phyloP scores from a whole-genome alignment of 30 jellyfish, hydroid and myxozoan species.

The Aurelia sp. region DNA sequence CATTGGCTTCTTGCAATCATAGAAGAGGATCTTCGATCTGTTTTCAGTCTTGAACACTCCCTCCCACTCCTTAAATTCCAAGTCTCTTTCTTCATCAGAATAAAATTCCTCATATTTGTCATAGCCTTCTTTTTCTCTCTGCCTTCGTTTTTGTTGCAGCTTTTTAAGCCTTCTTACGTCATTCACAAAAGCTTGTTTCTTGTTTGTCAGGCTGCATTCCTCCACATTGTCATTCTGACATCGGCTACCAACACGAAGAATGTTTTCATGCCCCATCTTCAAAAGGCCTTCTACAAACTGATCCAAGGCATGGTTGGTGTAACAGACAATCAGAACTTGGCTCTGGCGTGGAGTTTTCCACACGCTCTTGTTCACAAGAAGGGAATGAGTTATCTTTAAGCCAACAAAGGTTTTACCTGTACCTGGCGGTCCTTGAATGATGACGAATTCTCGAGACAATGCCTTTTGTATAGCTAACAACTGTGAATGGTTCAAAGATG shows the following conservation, averaged over 20 bases:
- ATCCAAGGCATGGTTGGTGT: slow-evolving; percentile 93
- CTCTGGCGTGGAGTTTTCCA: background rate
- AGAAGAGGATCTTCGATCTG: background rate
- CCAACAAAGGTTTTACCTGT: slow-evolving; percentile 90
- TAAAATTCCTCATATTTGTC: too few species aligned
- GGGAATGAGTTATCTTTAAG: slow-evolving; percentile 62
- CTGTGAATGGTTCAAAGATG: slow-evolving; percentile 31
- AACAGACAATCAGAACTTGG: slow-evolving; percentile 78
- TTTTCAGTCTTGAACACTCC: background rate
- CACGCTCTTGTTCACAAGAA: slow-evolving; percentile 48
- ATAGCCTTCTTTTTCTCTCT: background rate
- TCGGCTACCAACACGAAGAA: slow-evolving; percentile 86
- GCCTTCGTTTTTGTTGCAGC: background rate
- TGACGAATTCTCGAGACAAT: slow-evolving; percentile 18
- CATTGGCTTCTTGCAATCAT: background rate
- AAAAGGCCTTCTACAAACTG: slow-evolving; percentile 74
- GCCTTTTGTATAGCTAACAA: slow-evolving; percentile 29
- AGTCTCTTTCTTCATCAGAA: too few species aligned
- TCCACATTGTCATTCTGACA: slow-evolving; percentile 58
- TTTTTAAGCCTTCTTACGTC: background rate
- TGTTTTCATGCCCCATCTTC: slow-evolving; percentile 55
- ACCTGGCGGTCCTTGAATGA: slow-evolving; percentile 92
- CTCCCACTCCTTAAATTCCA: too few species aligned
- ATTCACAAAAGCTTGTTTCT: background rate
- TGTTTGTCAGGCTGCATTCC: slow-evolving; percentile 34